Percentiles rank a stretch among this genome's conserved stretches.
These are phyloP conservation scores for Dioctria rufipes DNA, from an alignment of 2,888 invertebrate species.

Conservation along the genomic window DNA sequence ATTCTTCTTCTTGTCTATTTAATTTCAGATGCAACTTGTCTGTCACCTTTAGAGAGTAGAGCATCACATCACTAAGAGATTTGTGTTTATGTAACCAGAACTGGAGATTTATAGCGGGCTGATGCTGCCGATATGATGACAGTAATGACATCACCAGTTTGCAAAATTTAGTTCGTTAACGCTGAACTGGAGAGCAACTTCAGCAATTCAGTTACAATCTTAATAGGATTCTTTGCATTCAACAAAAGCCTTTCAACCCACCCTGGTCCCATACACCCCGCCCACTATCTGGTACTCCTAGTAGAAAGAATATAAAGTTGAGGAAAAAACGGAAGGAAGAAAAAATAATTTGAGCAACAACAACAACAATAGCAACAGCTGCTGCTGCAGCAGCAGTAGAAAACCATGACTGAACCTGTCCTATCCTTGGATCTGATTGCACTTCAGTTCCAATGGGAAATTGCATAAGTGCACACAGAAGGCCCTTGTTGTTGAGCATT, in stretches of 20 bases:
- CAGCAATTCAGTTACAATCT: slow-evolving; percentile 31
- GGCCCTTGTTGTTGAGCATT: background rate
- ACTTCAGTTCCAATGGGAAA: slow-evolving; percentile 36
- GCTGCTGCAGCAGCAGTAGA: background rate
- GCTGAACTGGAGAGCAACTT: background rate
- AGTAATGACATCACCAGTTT: slow-evolving; percentile 27
- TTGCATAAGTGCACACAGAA: slow-evolving; percentile 7
- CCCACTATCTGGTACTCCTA: background rate
- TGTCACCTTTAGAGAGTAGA: slow-evolving; percentile 1
- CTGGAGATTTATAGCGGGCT: background rate
- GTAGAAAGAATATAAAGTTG: background rate
- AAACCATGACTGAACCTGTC: background rate
- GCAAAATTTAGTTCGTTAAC: slow-evolving; percentile 33
- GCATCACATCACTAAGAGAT: background rate
- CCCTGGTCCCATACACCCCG: background rate
- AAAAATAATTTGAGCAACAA: background rate
- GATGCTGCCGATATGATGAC: background rate
- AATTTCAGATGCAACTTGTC: slow-evolving; percentile 1
- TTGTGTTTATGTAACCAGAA: slow-evolving; percentile 17
- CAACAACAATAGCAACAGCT: too few relatives aligned
- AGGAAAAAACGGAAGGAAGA: background rate
- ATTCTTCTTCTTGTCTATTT: slow-evolving; percentile 11
- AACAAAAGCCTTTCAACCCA: background rate
- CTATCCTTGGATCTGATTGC: slow-evolving; percentile 12
- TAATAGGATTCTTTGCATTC: slow-evolving; percentile 26